Evolutionary conservation across 1,140 invertebrate genomes (phyloP), one percentile per base, ranked within the genome.

Genomic region (Andrena cerasifolii): DNA sequence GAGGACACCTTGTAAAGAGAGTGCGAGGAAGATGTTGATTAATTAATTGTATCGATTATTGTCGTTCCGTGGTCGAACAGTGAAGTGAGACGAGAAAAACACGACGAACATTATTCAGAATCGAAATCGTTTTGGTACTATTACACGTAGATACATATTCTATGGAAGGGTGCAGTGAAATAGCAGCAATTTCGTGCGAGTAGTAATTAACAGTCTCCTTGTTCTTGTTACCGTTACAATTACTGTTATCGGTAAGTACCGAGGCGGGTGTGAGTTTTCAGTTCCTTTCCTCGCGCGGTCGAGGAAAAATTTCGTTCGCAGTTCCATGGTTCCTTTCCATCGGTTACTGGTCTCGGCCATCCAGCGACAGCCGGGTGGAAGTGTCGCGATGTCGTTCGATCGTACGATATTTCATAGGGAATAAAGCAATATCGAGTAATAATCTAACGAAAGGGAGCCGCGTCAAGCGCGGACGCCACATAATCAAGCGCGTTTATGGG

Each of bases 351-450:
- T 53, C 33, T 67, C n/a, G 28, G 47, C 26, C 72, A 43, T 51
- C 26, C 31, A 24, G 49, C 24, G 49, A 31, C 45, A 43, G n/a
- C 16, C 33, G 16, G 18, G 21, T 31, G 1, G 53, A 49, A n/a
- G 28, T 43, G 26, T 63, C 49, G 40, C 10, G 49, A 43, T 53
- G 31, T 68, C 53, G 51, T 82, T 79, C 53, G 54, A 79, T 45
- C 58, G 51, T 56, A 68, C 68, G 47, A 68, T 58, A 78, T 67
- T 75, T 83, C 54, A 33, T 76, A 80, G 47, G 31, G 67, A 72
- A 80, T 59, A 83, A 83, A 84, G 83, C 82, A 84, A 84, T 84
- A 80, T 80, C 53, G 54, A 84, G 81, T 83, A 84, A 84, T 84
- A 84, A 80, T 77, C 61, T 72, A 84, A 80, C 47, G 40, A 76